Evolutionary conservation across 2,888 invertebrate species (phyloP).

Genomic region (Tridacna gigas): DNA sequence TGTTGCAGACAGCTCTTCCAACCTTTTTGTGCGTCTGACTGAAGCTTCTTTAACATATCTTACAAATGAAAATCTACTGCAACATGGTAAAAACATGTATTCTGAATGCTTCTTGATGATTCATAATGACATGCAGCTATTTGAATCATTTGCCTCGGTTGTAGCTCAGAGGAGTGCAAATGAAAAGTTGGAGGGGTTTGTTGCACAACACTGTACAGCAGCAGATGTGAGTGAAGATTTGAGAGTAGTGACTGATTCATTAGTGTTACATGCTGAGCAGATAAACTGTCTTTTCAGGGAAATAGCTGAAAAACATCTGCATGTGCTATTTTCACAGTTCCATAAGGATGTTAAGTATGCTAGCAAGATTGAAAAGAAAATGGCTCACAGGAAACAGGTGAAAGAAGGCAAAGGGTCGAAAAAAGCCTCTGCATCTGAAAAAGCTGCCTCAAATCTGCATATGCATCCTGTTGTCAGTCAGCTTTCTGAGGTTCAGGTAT

Average conservation of each 20-base stretch:
- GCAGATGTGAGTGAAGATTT: not conserved
- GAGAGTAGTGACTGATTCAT: not conserved
- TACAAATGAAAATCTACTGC: conserved; percentile 12
- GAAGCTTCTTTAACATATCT: not conserved
- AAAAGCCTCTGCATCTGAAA: not conserved
- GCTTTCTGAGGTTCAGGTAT: not conserved
- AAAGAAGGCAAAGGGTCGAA: conserved; percentile 15
- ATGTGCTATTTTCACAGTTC: conserved; percentile 24
- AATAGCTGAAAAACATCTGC: conserved; percentile 19
- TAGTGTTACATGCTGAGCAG: not conserved
- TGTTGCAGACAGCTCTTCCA: conserved; percentile 22
- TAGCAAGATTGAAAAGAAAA: conserved; percentile 28
- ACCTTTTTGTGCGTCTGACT: conserved; percentile 9
- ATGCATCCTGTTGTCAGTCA: not conserved
- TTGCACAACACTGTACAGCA: not conserved
- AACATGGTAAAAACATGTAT: conserved; percentile 23
- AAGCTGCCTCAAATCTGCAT: not conserved
- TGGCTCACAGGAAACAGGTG: conserved; percentile 46
- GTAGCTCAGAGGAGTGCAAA: not conserved
- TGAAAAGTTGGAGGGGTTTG: conserved; percentile 1
- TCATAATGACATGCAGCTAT: not conserved
- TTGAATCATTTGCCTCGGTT: conserved; percentile 7
- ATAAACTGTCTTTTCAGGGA: not conserved
- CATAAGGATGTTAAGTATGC: conserved; percentile 29
- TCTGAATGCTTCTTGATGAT: conserved; percentile 11